These are phyloP conservation scores for Tetraodon nigroviridis DNA, from an alignment of 2,113 vertebrate species.

Conservation along the genomic window DNA sequence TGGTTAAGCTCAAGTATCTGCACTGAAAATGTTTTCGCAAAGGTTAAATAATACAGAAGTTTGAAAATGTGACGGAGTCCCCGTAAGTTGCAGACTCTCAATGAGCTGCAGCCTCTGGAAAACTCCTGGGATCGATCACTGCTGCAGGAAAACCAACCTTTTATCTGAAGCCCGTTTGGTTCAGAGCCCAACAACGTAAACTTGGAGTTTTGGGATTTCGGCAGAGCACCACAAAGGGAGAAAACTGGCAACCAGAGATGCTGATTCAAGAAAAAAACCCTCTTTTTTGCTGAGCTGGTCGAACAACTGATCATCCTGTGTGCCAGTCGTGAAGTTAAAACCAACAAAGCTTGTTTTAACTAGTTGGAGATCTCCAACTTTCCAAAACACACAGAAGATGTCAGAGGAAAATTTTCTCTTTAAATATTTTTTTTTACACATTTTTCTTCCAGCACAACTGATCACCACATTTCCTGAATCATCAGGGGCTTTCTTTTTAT, in stretches of 20 bases:
- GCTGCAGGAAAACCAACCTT: too few relatives aligned
- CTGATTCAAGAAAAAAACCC: background rate
- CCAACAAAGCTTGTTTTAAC: conserved; percentile 13
- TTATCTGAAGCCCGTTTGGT: too few relatives aligned
- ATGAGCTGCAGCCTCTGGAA: too few relatives aligned
- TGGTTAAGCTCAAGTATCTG: conserved; percentile 60
- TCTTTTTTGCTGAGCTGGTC: background rate
- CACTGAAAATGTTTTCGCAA: conserved; percentile 51
- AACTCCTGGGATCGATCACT: too few relatives aligned
- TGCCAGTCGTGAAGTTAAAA: background rate
- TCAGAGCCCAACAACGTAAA: too few relatives aligned
- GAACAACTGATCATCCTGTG: background rate
- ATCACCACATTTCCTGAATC: too few relatives aligned
- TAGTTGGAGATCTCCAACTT: conserved; percentile 3
- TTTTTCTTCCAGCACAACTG: too few relatives aligned
- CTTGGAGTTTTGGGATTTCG: conserved; percentile 20
- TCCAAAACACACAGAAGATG: too few relatives aligned
- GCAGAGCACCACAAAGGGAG: conserved; percentile 11
- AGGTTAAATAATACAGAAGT: conserved; percentile 25
- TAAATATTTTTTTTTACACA: too few relatives aligned
- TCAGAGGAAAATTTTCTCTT: too few relatives aligned
- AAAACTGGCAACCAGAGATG: background rate
- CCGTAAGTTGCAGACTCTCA: conserved; percentile 18
- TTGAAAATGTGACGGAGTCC: background rate
- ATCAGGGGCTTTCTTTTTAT: too few relatives aligned